These are phyloP conservation scores for Nasonia oneida DNA, from an alignment of 2,888 invertebrate species.

Conservation along the genomic window DNA sequence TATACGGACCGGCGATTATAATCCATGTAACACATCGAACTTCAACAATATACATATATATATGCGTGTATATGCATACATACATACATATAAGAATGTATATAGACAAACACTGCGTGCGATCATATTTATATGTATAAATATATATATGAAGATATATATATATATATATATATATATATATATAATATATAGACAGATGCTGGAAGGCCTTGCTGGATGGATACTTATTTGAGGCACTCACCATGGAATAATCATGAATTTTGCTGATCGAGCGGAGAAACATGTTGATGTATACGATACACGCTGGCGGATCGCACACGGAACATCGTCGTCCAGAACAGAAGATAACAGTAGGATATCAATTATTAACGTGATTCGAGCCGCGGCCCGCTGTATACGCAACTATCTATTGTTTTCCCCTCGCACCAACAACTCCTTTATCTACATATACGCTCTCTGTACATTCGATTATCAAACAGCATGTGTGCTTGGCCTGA, in stretches of 20 bases:
- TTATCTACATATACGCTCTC: neutral
- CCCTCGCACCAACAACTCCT: neutral
- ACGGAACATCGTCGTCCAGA: conserved; percentile 81
- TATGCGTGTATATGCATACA: conserved; percentile 66
- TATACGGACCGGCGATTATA: conserved; percentile 53
- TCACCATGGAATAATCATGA: conserved; percentile 99
- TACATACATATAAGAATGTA: conserved; percentile 58
- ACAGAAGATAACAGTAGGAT: conserved; percentile 79
- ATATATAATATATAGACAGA: conserved; percentile 23
- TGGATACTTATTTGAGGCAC: conserved; percentile 79
- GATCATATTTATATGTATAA: conserved; percentile 33
- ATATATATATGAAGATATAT: conserved; percentile 64
- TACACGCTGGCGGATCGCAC: conserved; percentile 88
- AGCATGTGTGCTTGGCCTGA: neutral
- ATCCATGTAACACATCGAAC: conserved; percentile 64
- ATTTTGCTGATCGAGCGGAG: conserved; percentile 99
- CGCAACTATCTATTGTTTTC: conserved; percentile 7
- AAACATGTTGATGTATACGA: conserved; percentile 96
- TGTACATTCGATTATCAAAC: neutral
- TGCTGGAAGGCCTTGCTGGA: conserved; percentile 56
- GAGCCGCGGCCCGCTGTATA: neutral
- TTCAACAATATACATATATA: conserved; percentile 65
- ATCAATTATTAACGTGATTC: conserved; percentile 68
- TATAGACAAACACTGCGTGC: conserved; percentile 65
- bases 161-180: no score